Evolutionary conservation across 2,113 vertebrate genomes (phyloP).

Genomic region (Pelobates fuscus): DNA sequence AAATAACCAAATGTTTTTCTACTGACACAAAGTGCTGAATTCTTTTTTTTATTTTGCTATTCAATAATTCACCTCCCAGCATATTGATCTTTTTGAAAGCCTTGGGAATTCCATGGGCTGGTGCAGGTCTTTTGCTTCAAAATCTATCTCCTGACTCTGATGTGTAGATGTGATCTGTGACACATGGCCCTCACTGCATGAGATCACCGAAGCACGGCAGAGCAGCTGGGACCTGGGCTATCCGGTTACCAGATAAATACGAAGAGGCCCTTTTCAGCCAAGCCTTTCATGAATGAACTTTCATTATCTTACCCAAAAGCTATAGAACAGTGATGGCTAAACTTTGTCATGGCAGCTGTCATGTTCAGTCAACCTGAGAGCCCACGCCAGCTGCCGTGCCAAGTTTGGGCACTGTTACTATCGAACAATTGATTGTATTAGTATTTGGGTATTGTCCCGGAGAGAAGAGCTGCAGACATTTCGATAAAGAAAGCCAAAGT

Average conservation of each 20-base stretch:
- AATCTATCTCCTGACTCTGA: conserved; percentile 6
- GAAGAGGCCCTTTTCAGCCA: conserved; percentile 1
- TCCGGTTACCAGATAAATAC: conserved; percentile 18
- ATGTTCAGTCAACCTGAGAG: too few relatives aligned
- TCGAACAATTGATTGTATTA: too few relatives aligned
- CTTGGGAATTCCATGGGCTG: conserved; percentile 4
- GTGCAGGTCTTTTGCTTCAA: neutral
- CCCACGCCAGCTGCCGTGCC: too few relatives aligned
- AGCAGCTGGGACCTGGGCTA: neutral
- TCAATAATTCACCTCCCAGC: neutral
- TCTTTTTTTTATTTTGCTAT: too few relatives aligned
- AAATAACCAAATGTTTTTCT: too few relatives aligned
- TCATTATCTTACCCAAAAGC: neutral
- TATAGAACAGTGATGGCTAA: too few relatives aligned
- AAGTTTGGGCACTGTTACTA: too few relatives aligned
- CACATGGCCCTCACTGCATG: conserved; percentile 12
- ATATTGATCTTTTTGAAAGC: conserved; percentile 31
- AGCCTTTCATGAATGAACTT: neutral
- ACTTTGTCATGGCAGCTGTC: too few relatives aligned
- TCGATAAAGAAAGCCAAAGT: too few relatives aligned
- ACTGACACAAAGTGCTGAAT: too few relatives aligned
- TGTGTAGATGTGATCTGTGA: conserved; percentile 31
- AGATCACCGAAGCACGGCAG: neutral
- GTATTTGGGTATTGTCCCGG: too few relatives aligned
- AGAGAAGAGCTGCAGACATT: too few relatives aligned